Base-by-base conservation (phyloP, 2,888 invertebrate species). In the Sphinx pinastri region DNA sequence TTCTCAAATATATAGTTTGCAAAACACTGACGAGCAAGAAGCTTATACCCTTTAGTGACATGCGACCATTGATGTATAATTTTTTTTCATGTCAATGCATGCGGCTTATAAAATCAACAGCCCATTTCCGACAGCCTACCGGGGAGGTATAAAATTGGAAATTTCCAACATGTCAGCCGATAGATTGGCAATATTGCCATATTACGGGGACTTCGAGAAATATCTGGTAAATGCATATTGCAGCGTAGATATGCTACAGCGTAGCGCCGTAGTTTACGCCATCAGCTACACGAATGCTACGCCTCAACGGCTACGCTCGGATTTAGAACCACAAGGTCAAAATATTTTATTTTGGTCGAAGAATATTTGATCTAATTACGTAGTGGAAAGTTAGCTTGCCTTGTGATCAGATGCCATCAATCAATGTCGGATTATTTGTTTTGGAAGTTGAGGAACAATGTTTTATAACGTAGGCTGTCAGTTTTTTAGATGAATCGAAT, bases 371-470 rank as follows among this genome's bases (percentile, higher is more conserved):
- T 45, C 38, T 59, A 59, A 59, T 59, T 59, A 57, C 25, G 13
- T 59, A 59, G 51, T 52, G 12, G 60, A 31, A 60, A 38, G n/a
- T 51, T 59, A 8, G 45, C 55, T 45, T 55, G n/a, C 49, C 51
- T 12, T 45, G 47, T 58, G 49, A 58, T 59, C 58, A 59, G 10
- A 51, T 51, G 31, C 31, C 69, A 69, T 69, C 69, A 69, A 63
- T 69, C 69, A 52, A 54, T 60, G 57, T 31, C 49, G 19, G 51
- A 58, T 59, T 60, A 69, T 69, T 69, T 69, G 52, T 60, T 60
- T 52, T 60, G 69, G 45, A 68, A 68, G n/a, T 5, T 31, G 45
- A 45, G 16, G 19, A 52, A 45, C 54, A 45, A 54, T 52, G 19
- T 47, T 55, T 38, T 45, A 11, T 60, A 60, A 1, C 2, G 16